A percentile compares a stretch with the other conserved stretches of the same genome.
These are phyloP conservation scores for Drosophila orena DNA, from an alignment of 1,140 invertebrate genomes.

Conservation along the genomic window DNA sequence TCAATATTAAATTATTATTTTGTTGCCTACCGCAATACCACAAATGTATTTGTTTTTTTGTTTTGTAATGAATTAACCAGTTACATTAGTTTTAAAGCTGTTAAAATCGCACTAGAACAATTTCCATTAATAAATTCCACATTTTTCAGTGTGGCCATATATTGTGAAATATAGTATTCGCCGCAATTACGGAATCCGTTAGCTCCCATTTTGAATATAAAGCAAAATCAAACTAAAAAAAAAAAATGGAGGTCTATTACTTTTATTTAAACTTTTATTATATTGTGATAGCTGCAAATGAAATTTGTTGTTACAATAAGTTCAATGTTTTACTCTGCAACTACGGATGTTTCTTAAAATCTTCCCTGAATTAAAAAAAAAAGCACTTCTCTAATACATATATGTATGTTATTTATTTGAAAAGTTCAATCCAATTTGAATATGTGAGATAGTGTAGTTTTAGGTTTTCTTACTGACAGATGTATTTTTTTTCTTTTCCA, in stretches of 20 bases:
- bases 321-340: neutral
- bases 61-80: too few relatives aligned
- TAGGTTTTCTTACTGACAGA: neutral
- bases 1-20: neutral
- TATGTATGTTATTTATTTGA: slow-evolving; percentile 33
- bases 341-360: too few relatives aligned
- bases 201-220: too few relatives aligned
- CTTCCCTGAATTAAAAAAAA: slow-evolving; percentile 1
- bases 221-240: neutral
- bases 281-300: slow-evolving; percentile 9
- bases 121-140: too few relatives aligned
- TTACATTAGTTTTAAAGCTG: too few relatives aligned
- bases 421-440: slow-evolving; percentile 1
- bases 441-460: slow-evolving; percentile 7
- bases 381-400: slow-evolving; percentile 15
- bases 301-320: slow-evolving; percentile 22
- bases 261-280: slow-evolving; percentile 33
- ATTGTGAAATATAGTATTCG: too few relatives aligned
- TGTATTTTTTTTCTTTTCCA: neutral
- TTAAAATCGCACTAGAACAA: too few relatives aligned
- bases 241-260: slow-evolving; percentile 8
- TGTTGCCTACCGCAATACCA: neutral
- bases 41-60: neutral
- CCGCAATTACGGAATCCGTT: too few relatives aligned
- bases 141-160: too few relatives aligned